Conservation (phyloP, 2,797 vertebrate species). For the Tympanoctomys barrerae region DNA sequence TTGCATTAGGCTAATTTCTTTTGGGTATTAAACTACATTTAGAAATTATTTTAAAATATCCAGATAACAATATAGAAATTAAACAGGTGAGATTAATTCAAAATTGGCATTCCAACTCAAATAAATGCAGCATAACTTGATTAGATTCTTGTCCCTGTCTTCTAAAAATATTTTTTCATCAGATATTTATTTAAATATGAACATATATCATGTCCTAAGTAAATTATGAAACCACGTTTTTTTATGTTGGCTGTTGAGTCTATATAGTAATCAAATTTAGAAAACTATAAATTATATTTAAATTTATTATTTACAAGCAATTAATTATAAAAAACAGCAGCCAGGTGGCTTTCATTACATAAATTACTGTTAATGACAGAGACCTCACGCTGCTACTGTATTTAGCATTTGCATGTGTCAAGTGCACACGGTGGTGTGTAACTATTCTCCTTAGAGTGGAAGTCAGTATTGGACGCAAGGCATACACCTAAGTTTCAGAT, state of each 20-base stretch:
- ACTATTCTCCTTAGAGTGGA: conserved; percentile 90
- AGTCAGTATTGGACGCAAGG: conserved; percentile 86
- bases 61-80: conserved; percentile 57
- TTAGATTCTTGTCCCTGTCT: conserved; percentile 65
- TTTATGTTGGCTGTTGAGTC: conserved; percentile 85
- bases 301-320: conserved; percentile 97
- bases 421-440: conserved; percentile 89
- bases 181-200: conserved; percentile 66
- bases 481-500: conserved; percentile 74
- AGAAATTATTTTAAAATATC: conserved; percentile 44
- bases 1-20: conserved; percentile 36
- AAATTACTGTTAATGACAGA: conserved; percentile 98
- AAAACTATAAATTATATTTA: conserved; percentile 95
- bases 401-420: conserved; percentile 95
- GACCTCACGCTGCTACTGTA: conserved; percentile 95
- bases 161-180: conserved; percentile 75
- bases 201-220: conserved; percentile 18
- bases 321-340: conserved; percentile 96
- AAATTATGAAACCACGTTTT: conserved; percentile 61
- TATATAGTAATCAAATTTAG: conserved; percentile 89
- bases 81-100: conserved; percentile 57
- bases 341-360: conserved; percentile 93
- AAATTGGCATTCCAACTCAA: conserved; percentile 58
- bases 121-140: background rate
- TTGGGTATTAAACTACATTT: conserved; percentile 11